These are phyloP conservation scores for Simalia tracyae DNA, from an alignment of 2,797 vertebrate genomes.

Conservation along the genomic window DNA sequence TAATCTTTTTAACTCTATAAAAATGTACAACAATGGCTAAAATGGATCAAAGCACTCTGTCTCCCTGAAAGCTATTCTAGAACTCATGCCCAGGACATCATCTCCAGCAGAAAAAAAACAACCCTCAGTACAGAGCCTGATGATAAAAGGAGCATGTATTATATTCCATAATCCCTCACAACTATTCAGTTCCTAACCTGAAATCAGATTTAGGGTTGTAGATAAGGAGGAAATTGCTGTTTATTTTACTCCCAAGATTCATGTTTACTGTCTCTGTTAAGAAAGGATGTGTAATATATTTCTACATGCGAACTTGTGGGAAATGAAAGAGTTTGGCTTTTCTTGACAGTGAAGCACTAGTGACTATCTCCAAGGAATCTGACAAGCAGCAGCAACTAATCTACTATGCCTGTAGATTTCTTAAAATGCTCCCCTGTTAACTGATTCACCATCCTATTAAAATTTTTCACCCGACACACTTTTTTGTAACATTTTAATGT, in stretches of 20 bases:
- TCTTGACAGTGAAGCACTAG: not conserved
- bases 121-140: not conserved
- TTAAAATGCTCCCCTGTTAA: not conserved
- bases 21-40: not conserved
- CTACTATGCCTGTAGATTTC: not conserved
- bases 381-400: not conserved
- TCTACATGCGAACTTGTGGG: not conserved
- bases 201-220: conserved; percentile 15
- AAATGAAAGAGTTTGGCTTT: conserved; percentile 2
- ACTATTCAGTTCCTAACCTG: not conserved
- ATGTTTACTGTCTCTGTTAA: conserved; percentile 1
- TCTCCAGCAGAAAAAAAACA: not conserved
- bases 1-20: not conserved
- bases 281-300: conserved; percentile 15
- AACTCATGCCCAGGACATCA: not conserved
- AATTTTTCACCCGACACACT: not conserved
- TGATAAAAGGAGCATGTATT: not conserved
- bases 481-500: not conserved
- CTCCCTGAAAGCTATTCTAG: not conserved
- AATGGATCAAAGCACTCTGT: not conserved
- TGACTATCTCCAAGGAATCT: conserved; percentile 5
- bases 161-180: not conserved
- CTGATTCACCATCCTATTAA: not conserved
- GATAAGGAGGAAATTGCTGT: not conserved
- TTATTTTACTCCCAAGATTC: conserved; percentile 6